Evolutionary conservation across 2,797 vertebrate genomes (phyloP).

Genomic region (Falco berigora): DNA sequence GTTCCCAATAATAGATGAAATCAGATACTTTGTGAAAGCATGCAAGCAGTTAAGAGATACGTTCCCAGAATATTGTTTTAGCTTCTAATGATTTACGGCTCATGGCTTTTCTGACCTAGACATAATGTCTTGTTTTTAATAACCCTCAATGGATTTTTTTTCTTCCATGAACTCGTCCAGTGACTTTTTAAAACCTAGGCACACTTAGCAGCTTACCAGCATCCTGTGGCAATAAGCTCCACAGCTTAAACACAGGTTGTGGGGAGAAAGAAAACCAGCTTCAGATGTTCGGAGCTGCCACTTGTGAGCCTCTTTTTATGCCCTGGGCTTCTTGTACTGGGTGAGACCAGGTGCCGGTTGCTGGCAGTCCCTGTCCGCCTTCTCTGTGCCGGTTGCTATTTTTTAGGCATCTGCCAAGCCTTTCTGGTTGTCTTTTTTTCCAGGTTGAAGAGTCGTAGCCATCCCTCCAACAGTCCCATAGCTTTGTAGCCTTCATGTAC

Average conservation of each 20-base stretch:
- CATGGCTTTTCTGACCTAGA: neutral
- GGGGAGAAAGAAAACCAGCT: neutral
- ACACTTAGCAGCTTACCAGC: neutral
- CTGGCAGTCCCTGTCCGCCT: neutral
- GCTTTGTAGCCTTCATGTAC: neutral
- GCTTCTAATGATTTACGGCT: neutral
- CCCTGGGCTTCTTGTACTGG: neutral
- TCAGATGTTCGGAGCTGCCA: neutral
- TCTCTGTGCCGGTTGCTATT: neutral
- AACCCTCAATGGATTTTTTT: neutral
- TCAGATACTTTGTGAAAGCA: neutral
- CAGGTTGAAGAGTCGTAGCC: neutral
- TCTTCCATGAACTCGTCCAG: neutral
- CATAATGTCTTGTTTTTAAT: neutral
- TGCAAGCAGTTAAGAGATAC: neutral
- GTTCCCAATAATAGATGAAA: neutral
- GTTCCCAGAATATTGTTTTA: neutral
- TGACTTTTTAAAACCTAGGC: neutral
- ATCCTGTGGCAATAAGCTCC: neutral
- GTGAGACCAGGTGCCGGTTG: neutral
- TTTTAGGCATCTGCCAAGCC: rapidly evolving
- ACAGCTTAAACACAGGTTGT: neutral
- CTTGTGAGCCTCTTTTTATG: neutral
- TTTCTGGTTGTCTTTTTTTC: neutral
- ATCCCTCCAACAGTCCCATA: neutral